These are phyloP conservation scores for Xiphorhynchus elegans DNA, from an alignment of 2,113 vertebrate genomes.

Conservation along the genomic window DNA sequence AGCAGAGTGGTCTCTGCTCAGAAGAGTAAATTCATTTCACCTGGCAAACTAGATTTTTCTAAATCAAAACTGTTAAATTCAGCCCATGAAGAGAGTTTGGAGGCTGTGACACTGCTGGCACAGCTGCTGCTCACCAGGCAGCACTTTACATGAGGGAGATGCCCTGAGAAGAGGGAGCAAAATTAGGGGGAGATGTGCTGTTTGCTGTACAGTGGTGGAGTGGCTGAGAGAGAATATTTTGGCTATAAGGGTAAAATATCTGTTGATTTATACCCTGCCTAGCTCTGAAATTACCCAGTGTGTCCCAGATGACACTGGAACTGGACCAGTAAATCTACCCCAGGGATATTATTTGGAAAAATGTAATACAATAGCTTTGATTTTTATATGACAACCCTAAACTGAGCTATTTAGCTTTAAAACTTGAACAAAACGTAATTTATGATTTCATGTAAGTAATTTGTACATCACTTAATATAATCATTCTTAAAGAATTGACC, in stretches of 20 bases:
- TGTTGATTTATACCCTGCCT: background rate
- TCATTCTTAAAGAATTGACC: background rate
- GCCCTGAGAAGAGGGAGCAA: background rate
- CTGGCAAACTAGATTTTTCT: constrained; percentile 13
- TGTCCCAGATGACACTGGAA: background rate
- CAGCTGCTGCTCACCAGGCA: constrained; percentile 12
- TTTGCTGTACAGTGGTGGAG: background rate
- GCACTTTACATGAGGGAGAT: background rate
- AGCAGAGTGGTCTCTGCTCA: background rate
- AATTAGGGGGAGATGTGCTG: background rate
- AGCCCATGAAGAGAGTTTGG: background rate
- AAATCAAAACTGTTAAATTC: background rate
- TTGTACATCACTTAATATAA: background rate
- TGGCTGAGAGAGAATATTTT: background rate
- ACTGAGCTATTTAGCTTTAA: background rate
- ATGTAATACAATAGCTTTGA: background rate
- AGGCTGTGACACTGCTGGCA: background rate
- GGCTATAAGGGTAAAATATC: background rate
- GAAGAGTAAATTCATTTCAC: constrained; percentile 24
- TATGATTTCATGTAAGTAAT: background rate
- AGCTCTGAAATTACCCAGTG: background rate
- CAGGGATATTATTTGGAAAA: background rate
- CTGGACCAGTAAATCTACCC: background rate
- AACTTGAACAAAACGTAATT: background rate
- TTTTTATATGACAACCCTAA: background rate